Evolutionary conservation across 2,888 invertebrate species (phyloP).

Genomic region (Polia nebulosa): DNA sequence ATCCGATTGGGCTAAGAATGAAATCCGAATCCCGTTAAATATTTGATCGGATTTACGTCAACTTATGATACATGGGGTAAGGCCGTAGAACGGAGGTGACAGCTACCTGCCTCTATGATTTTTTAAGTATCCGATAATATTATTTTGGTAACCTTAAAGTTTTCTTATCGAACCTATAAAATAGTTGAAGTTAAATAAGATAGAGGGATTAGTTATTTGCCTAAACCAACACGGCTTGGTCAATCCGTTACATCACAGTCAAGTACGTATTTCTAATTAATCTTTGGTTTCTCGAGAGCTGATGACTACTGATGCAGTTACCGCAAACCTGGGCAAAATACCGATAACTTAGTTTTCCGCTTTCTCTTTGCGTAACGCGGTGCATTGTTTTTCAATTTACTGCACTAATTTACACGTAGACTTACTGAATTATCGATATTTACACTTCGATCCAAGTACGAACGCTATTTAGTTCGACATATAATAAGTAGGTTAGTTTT

Average conservation of each 20-base stretch:
- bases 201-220: constrained; percentile 22
- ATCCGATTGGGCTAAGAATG: constrained; percentile 75
- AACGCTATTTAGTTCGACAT: background rate
- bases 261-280: constrained; percentile 26
- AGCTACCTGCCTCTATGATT: constrained; percentile 54
- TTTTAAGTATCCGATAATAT: constrained; percentile 52
- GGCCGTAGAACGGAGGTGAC: constrained; percentile 61
- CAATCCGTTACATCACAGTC: constrained; percentile 18
- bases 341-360: constrained; percentile 81
- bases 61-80: constrained; percentile 80
- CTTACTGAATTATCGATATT: constrained; percentile 48
- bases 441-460: constrained; percentile 14
- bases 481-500: background rate
- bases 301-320: constrained; percentile 49
- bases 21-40: constrained; percentile 86
- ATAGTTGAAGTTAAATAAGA: constrained; percentile 26
- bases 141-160: constrained; percentile 43
- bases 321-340: constrained; percentile 75
- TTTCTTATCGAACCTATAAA: constrained; percentile 23
- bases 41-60: constrained; percentile 89
- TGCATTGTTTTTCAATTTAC: constrained; percentile 82
- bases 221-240: constrained; percentile 22
- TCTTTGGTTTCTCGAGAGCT: constrained; percentile 28
- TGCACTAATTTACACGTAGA: constrained; percentile 72
- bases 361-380: constrained; percentile 83